Conservation (phyloP, 2,888 invertebrate genomes). For the Hemistola chrysoprasaria region DNA sequence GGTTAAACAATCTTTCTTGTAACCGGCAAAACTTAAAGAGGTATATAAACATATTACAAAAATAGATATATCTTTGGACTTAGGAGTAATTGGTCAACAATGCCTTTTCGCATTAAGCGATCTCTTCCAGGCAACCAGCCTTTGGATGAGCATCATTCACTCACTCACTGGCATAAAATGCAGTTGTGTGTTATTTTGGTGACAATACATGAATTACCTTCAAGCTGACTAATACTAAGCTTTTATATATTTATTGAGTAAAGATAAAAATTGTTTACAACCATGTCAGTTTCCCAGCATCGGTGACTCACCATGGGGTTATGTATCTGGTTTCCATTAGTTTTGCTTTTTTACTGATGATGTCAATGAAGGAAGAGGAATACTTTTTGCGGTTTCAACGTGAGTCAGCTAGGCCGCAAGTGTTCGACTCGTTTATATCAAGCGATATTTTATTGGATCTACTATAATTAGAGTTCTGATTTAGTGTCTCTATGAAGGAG, state of each 20-base stretch:
- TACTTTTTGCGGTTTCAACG: conserved; percentile 21
- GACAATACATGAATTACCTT: too few relatives aligned
- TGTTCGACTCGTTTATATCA: conserved; percentile 14
- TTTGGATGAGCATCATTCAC: too few relatives aligned
- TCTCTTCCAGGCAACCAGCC: too few relatives aligned
- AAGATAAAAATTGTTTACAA: conserved; percentile 27
- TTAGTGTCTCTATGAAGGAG: conserved; percentile 5
- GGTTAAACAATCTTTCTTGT: too few relatives aligned
- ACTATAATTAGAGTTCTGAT: conserved; percentile 1
- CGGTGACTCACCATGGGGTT: conserved; percentile 38
- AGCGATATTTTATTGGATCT: conserved; percentile 16
- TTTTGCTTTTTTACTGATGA: conserved; percentile 25
- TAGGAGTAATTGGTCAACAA: too few relatives aligned
- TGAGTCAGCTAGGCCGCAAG: conserved; percentile 27
- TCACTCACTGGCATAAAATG: too few relatives aligned
- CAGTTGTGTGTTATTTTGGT: too few relatives aligned
- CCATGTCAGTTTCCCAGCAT: conserved; percentile 19
- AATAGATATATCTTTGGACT: too few relatives aligned
- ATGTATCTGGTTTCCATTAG: conserved; percentile 32
- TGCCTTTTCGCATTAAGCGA: too few relatives aligned
- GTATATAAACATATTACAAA: too few relatives aligned
- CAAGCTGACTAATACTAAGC: too few relatives aligned
- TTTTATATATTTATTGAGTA: not conserved
- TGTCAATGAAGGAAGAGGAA: conserved; percentile 20
- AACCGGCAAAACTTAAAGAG: too few relatives aligned